These are phyloP conservation scores for Aix galericulata DNA, from an alignment of 2,113 vertebrate species.

Conservation along the genomic window DNA sequence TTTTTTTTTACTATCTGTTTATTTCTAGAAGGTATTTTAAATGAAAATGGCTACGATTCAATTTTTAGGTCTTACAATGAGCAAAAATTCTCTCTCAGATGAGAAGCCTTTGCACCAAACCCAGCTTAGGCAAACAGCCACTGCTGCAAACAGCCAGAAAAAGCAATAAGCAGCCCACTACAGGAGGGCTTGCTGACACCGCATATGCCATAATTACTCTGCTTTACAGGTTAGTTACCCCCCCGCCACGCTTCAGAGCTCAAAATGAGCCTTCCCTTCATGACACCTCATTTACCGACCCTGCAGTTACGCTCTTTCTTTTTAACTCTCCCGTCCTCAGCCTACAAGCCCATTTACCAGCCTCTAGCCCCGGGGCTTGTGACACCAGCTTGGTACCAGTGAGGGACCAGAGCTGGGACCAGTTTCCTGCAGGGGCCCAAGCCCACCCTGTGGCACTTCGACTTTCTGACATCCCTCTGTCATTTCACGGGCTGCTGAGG, in stretches of 20 bases:
- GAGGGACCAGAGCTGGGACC: neutral
- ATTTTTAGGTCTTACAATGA: neutral
- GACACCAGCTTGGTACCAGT: neutral
- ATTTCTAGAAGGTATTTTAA: neutral
- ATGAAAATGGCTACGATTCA: neutral
- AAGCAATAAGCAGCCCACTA: neutral
- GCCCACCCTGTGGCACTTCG: neutral
- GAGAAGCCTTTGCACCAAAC: neutral
- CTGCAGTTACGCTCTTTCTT: rapidly evolving
- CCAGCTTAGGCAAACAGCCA: neutral
- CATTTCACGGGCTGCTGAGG: neutral
- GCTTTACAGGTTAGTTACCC: neutral
- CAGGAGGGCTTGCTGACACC: neutral
- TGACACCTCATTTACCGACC: neutral
- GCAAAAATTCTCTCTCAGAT: neutral
- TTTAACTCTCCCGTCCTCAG: neutral
- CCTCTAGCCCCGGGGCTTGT: neutral
- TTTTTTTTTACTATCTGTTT: neutral
- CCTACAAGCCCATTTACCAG: neutral
- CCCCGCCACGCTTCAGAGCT: neutral
- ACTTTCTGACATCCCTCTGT: neutral
- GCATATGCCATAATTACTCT: neutral
- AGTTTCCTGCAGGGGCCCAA: neutral
- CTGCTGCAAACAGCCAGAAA: neutral
- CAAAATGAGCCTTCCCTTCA: neutral